Base-by-base conservation (phyloP, 1,140 invertebrate genomes). In the Dreissena rostriformis region DNA sequence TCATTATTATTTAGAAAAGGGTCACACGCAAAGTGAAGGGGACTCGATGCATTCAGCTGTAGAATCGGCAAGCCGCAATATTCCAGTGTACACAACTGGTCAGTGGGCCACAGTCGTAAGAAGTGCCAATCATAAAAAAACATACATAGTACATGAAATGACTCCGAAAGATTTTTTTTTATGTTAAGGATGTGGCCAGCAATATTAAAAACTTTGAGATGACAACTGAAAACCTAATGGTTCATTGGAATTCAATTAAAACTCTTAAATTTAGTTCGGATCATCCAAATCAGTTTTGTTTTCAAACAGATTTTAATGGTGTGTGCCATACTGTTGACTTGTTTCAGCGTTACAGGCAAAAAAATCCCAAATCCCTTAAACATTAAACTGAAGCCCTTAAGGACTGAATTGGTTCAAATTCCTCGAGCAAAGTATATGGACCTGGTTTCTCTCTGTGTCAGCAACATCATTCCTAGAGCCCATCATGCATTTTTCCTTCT, bases 11-110 rank as follows among this genome's bases (percentile, higher is more conserved):
- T 29, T 79, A 10, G 67, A 55, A 22, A 79, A 79, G 26, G 77
- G 77, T 22, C 77, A 79, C 24, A 79, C 77, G 6, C 77, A 79
- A 67, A 79, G 70, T 70, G 77, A 79, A 51, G 77, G 49, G 26
- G 66, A 79, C 24, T 53, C 66, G 2, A 79, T 79, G 11, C 77
- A 70, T 55, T 53, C 77, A 24, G 26, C 65, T 26, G 17, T 70
- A 22, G 77, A 71, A 24, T 19, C 4, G 26, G 74, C 74, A 26
- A 55, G 65, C 29, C 49, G 26, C 0, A 0, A 79, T 28, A 39
- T 77, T 0, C 19, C 63, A 53, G 66, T 79, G 11, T 79, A 70
- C 53, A 70, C 77, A 12, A 70, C 77, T 14, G 4, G 0, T 7
- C 77, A 79, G 51, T 79, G 77, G 77, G 66, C 77, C 6, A 26